These are phyloP conservation scores for Montipora cactus DNA, from an alignment of 64 coral and sea anemone genomes.

Conservation along the genomic window DNA sequence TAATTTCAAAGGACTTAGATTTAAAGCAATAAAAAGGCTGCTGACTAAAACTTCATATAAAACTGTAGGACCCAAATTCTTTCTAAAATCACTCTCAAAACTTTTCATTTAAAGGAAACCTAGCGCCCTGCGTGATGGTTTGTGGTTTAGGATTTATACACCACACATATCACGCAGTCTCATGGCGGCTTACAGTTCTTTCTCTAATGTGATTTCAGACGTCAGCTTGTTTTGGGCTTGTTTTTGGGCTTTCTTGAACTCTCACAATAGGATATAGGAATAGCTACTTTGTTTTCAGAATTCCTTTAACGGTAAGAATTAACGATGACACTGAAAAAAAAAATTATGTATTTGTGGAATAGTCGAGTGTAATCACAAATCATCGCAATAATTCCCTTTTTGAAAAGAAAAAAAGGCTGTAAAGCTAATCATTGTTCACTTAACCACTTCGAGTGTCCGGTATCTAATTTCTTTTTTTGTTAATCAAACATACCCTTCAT, in stretches of 20 bases:
- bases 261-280: neutral
- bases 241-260: neutral
- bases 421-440: neutral
- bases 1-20: too few species aligned
- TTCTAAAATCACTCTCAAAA: too few species aligned
- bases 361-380: neutral
- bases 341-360: neutral
- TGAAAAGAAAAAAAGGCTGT: neutral
- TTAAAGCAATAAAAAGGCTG: too few species aligned
- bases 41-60: too few species aligned
- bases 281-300: neutral
- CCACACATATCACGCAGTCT: neutral
- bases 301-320: neutral
- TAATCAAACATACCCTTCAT: neutral
- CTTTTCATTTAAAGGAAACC: too few species aligned
- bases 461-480: neutral
- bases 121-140: too few species aligned
- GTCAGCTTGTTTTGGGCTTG: neutral
- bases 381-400: neutral
- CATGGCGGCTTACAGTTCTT: neutral
- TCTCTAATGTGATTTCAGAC: neutral
- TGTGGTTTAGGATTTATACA: neutral
- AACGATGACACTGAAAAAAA: neutral
- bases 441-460: neutral
- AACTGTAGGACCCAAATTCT: too few species aligned